phyloP scores from a whole-genome alignment of 2,888 invertebrate genomes.

The Sisyra terminalis region DNA sequence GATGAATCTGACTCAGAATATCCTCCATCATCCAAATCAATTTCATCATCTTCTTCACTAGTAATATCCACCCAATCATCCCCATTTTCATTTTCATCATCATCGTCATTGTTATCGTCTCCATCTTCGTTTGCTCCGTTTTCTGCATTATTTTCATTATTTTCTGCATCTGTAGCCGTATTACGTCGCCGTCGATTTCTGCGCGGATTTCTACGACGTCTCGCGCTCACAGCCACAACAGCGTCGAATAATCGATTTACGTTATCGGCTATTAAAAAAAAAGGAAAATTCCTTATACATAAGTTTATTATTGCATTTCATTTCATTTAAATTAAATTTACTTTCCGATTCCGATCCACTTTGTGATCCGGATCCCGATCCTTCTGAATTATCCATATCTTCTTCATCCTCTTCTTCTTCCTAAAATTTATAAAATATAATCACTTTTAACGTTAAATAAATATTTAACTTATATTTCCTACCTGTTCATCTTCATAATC shows the following conservation, averaged over 20 bases:
- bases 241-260: slow-evolving; percentile 11
- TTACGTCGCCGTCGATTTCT: background rate
- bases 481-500: slow-evolving; percentile 83
- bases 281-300: background rate
- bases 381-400: slow-evolving; percentile 40
- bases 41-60: slow-evolving; percentile 10
- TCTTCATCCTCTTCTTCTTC: slow-evolving; percentile 49
- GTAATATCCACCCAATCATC: slow-evolving; percentile 2
- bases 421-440: slow-evolving; percentile 17
- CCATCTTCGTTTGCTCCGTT: background rate
- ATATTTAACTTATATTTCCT: background rate
- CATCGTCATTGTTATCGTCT: slow-evolving; percentile 17
- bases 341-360: slow-evolving; percentile 31
- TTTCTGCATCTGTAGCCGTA: background rate
- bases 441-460: slow-evolving; percentile 3
- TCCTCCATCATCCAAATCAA: slow-evolving; percentile 11
- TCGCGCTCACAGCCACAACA: slow-evolving; percentile 9
- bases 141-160: background rate
- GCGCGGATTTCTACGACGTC: slow-evolving; percentile 1
- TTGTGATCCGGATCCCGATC: slow-evolving; percentile 34
- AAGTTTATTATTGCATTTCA: background rate
- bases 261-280: slow-evolving; percentile 7
- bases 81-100: slow-evolving; percentile 7
- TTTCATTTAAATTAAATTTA: slow-evolving; percentile 9
- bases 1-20: slow-evolving; percentile 6